Percentiles rank a stretch among this genome's conserved stretches.
These are phyloP conservation scores for Andrena fulva DNA, from an alignment of 2,888 invertebrate genomes.

Conservation along the genomic window DNA sequence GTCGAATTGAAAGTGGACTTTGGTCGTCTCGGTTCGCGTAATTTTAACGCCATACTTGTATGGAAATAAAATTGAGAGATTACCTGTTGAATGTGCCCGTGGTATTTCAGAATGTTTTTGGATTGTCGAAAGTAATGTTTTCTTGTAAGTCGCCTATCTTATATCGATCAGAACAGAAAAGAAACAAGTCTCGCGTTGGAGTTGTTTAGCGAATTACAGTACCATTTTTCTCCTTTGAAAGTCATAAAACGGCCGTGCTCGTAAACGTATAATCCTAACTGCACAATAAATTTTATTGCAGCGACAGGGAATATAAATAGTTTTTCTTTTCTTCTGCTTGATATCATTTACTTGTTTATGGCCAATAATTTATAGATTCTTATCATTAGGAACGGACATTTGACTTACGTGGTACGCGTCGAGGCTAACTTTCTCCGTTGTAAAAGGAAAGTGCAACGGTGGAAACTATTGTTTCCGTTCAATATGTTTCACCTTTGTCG, in stretches of 20 bases:
- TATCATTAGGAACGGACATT: neutral
- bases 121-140: neutral
- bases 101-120: neutral
- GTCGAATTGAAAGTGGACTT: neutral
- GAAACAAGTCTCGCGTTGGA: neutral
- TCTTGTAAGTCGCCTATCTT: neutral
- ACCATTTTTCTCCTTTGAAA: conserved; percentile 4
- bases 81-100: neutral
- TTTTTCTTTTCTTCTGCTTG: neutral
- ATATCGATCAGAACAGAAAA: neutral
- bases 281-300: conserved; percentile 18
- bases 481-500: too few relatives aligned
- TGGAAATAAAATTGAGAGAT: neutral
- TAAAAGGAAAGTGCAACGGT: neutral
- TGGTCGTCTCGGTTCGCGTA: neutral
- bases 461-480: too few relatives aligned
- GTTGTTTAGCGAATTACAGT: neutral
- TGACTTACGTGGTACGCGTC: neutral
- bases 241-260: neutral
- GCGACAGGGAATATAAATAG: neutral
- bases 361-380: neutral
- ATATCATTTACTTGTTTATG: neutral
- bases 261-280: neutral
- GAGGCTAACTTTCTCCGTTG: neutral
- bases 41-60: neutral